Base-by-base conservation (phyloP, 2,113 vertebrate genomes). In the Genyomyrus donnyi region DNA sequence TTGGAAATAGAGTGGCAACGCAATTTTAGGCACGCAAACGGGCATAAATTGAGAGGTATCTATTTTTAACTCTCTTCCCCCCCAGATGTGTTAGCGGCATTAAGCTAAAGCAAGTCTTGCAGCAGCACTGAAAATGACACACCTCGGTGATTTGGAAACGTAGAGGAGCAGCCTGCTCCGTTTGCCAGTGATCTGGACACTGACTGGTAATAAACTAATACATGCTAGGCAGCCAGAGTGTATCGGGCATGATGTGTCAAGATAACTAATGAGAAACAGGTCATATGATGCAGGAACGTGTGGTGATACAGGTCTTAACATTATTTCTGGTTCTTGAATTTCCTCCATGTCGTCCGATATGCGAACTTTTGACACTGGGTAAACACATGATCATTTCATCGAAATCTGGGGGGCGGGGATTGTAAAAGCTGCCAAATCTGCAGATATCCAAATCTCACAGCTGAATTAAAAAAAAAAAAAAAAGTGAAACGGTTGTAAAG, bases 21-120 rank as follows among this genome's bases (percentile, higher is more conserved):
- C 90, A 89, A 90, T 90, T 91, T 90, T 56, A 31, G 85, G 91
- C 91, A 46, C 85, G 66, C 70, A 92, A 92, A 93, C 31, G 35
- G 85, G 58, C 89, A 91, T 45, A 90, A 92, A 92, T 89, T 58
- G 88, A 62, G 35, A 88, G 90, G 86, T 91, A 74, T 85, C 88
- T 92, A 93, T 93, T 93, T 94, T 93, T 91, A 93, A 92, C 88
- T 53, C 15, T 70, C 91, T 90, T 27, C 92, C 94, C 93, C 90
- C 91, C 92, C 74, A 89, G 90, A 91, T 84, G 90, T 84, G 85
- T 89, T 91, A 91, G 89, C 80, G 86, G 48, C 87, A 50, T 56
- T 92, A 88, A 91, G 85, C 52, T 92, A 88, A 89, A 93, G 89
- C 31, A 19, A 91, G 52, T 89, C 88, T 87, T 88, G 56, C 88